These are phyloP conservation scores for Cetonia aurata DNA, from an alignment of 2,888 invertebrate species.

Conservation along the genomic window DNA sequence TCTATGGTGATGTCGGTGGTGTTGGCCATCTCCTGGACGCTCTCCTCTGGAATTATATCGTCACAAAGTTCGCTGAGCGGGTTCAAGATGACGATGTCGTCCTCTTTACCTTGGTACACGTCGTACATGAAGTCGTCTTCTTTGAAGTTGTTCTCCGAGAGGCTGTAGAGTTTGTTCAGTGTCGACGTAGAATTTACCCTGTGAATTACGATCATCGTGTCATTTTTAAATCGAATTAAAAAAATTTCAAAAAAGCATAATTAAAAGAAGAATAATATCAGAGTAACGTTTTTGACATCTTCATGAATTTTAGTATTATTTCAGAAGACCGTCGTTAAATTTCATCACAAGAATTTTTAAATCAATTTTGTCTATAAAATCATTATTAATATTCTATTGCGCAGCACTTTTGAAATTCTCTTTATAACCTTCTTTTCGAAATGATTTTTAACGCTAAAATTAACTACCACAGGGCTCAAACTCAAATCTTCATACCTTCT, in stretches of 20 bases:
- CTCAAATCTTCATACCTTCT: too few species aligned
- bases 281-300: constrained; percentile 26
- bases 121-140: constrained; percentile 34
- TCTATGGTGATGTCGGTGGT: constrained; percentile 25
- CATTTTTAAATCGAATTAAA: background rate
- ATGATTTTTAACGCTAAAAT: too few species aligned
- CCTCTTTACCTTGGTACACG: constrained; percentile 31
- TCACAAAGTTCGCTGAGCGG: constrained; percentile 29
- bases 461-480: too few species aligned
- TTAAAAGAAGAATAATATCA: background rate
- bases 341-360: constrained; percentile 42
- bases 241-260: background rate
- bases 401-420: too few species aligned
- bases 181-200: constrained; percentile 53
- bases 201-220: constrained; percentile 33
- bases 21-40: constrained; percentile 7
- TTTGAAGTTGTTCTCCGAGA: constrained; percentile 37
- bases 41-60: constrained; percentile 22
- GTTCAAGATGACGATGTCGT: constrained; percentile 38
- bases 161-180: constrained; percentile 32
- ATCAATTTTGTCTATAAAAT: background rate
- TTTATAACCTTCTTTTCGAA: too few species aligned
- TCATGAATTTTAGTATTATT: constrained; percentile 43
- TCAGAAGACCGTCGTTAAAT: constrained; percentile 51
- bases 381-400: too few species aligned